These are phyloP conservation scores for Megaceryle maxima DNA, from an alignment of 2,113 vertebrate species.

Conservation along the genomic window DNA sequence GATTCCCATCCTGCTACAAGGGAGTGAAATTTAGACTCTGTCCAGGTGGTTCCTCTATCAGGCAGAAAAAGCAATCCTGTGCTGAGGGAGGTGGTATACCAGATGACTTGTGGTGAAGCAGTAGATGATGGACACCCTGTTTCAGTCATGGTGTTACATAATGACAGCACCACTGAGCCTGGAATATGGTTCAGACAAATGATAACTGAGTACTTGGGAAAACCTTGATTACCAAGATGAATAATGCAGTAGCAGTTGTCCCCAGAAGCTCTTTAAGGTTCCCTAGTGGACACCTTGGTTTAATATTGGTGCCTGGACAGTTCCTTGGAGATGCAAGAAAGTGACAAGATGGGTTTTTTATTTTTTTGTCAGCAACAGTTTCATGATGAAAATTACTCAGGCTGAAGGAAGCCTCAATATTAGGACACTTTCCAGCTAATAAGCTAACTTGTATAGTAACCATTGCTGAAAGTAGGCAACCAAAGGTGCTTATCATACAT, in stretches of 20 bases:
- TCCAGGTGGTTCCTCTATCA: not conserved
- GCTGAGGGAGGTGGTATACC: not conserved
- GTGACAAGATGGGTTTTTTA: not conserved
- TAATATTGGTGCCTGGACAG: not conserved
- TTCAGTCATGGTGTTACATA: not conserved
- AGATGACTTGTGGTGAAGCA: not conserved
- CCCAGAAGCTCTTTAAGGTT: not conserved
- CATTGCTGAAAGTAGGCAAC: not conserved
- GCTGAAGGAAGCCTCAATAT: not conserved
- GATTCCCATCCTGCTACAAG: not conserved
- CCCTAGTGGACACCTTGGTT: not conserved
- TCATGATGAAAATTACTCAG: not conserved
- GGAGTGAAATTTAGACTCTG: not conserved
- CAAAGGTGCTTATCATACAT: not conserved
- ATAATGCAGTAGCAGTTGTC: not conserved
- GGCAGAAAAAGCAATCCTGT: not conserved
- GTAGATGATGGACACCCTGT: not conserved
- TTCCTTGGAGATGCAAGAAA: not conserved
- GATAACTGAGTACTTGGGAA: not conserved
- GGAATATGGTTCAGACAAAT: not conserved
- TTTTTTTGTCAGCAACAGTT: not conserved
- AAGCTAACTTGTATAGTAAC: not conserved
- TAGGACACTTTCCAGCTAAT: not conserved
- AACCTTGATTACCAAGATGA: not conserved
- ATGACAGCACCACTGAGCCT: fast-evolving